Evolutionary conservation across 2,888 invertebrate genomes (phyloP).

Genomic region (Aleiodes testaceus): DNA sequence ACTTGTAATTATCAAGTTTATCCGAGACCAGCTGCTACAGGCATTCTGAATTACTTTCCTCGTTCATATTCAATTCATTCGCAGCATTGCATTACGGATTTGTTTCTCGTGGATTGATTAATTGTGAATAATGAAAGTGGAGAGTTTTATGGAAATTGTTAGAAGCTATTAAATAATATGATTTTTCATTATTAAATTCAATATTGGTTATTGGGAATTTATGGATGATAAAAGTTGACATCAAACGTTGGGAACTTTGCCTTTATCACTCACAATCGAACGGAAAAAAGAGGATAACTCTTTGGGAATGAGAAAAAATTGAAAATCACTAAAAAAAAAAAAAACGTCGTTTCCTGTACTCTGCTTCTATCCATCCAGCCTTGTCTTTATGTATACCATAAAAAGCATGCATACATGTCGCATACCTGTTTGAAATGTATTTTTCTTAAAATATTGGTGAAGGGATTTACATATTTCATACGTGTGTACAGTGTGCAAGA

Average conservation of each 20-base stretch:
- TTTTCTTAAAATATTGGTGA: conserved; percentile 69
- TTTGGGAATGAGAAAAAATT: neutral
- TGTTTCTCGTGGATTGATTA: conserved; percentile 4
- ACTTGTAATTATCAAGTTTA: conserved; percentile 66
- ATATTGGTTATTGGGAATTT: conserved; percentile 11
- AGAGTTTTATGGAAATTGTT: conserved; percentile 9
- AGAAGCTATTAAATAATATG: neutral
- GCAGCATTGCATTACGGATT: conserved; percentile 69
- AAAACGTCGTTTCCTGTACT: neutral
- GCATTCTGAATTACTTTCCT: conserved; percentile 68
- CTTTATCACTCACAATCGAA: neutral
- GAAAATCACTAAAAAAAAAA: neutral
- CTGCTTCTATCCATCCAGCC: neutral
- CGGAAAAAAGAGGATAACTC: neutral
- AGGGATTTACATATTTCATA: conserved; percentile 72
- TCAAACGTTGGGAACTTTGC: neutral
- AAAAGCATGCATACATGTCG: conserved; percentile 13
- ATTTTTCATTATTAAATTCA: conserved; percentile 14
- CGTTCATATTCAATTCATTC: conserved; percentile 72
- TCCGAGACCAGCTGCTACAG: conserved; percentile 62
- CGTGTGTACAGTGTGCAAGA: conserved; percentile 8
- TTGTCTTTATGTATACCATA: conserved; percentile 14
- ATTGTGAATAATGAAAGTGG: neutral
- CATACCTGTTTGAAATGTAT: conserved; percentile 52
- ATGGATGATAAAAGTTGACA: neutral